phyloP scores from a whole-genome alignment of 2,113 vertebrate genomes.

The Sylvilagus bachmani region DNA sequence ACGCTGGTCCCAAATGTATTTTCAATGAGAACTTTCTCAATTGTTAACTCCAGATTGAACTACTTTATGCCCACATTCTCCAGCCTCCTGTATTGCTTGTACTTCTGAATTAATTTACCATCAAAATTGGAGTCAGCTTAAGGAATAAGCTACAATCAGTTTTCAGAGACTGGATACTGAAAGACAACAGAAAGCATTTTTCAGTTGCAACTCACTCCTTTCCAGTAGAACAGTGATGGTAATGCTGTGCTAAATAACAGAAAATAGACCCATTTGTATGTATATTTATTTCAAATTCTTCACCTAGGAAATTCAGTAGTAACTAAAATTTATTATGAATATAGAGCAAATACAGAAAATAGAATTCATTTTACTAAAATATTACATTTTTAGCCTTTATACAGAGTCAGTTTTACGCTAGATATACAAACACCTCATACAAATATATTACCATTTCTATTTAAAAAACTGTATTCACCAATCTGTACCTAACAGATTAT shows the following conservation, averaged over 20 bases:
- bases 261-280: neutral
- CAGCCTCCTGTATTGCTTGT: neutral
- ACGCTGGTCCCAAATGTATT: neutral
- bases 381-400: conserved; percentile 45
- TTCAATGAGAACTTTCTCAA: neutral
- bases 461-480: neutral
- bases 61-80: neutral
- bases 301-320: neutral
- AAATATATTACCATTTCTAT: neutral
- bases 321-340: neutral
- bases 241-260: neutral
- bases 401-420: neutral
- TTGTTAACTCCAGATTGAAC: neutral
- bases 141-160: neutral
- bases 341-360: neutral
- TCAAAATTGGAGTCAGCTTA: neutral
- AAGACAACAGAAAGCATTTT: neutral
- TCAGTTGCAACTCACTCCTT: neutral
- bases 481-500: neutral
- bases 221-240: neutral
- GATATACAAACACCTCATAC: neutral
- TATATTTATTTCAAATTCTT: neutral
- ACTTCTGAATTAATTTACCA: neutral
- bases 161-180: neutral
- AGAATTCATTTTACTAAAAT: neutral